Conservation (phyloP, 2,113 vertebrate genomes). For the Malurus elegans region DNA sequence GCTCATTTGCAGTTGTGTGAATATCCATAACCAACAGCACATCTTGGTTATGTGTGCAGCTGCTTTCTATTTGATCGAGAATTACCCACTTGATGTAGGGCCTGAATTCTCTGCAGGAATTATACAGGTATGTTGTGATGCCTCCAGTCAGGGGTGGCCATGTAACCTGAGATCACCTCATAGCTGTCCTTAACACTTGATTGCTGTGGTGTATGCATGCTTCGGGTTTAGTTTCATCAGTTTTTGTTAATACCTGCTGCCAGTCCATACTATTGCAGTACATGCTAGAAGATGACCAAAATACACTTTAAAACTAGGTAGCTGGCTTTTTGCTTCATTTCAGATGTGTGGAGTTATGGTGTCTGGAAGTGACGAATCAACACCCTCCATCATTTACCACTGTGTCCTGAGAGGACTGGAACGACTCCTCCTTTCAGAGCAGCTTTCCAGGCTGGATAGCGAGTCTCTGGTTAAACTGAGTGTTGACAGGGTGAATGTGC, state of each 20-base stretch:
- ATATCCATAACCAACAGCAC: conserved; percentile 94
- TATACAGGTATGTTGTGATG: conserved; percentile 83
- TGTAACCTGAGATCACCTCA: not conserved
- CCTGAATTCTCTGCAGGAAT: conserved; percentile 91
- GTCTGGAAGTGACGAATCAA: conserved; percentile 91
- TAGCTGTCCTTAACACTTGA: not conserved
- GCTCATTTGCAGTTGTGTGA: conserved; percentile 85
- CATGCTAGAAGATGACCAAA: not conserved
- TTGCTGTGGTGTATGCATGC: not conserved
- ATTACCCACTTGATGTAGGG: conserved; percentile 95
- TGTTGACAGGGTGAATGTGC: conserved; percentile 94
- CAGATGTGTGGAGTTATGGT: conserved; percentile 95
- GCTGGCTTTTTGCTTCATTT: not conserved
- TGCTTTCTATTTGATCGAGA: conserved; percentile 98
- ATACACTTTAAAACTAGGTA: not conserved
- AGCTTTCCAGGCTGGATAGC: conserved; percentile 88
- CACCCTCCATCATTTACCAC: conserved; percentile 91
- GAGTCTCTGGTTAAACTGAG: conserved; percentile 94
- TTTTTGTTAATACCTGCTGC: not conserved
- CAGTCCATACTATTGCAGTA: accelerated
- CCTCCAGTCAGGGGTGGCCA: not conserved
- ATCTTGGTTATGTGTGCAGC: conserved; percentile 96
- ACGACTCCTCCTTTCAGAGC: conserved; percentile 93
- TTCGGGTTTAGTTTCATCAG: not conserved
- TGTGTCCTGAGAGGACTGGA: conserved; percentile 94